Base-by-base conservation (phyloP, 2,797 vertebrate species). In the Zenarchopterus dispar region DNA sequence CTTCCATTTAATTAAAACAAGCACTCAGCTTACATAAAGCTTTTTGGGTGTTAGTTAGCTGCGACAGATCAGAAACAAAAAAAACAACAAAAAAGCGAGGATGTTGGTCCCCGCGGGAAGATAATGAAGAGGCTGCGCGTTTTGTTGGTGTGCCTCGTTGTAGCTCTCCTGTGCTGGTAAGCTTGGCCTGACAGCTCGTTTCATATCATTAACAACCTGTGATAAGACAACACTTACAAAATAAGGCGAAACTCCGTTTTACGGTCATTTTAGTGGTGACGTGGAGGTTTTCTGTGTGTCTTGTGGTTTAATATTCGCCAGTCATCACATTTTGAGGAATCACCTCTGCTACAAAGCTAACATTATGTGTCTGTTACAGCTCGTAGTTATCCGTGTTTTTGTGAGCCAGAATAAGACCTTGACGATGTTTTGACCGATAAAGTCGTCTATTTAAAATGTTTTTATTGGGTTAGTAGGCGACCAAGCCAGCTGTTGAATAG, bases 51-150 rank as follows among this genome's bases (percentile, higher is more conserved):
- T 64, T 59, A 68, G 77, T 51, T 52, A 68, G 70, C 41, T 56
- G 74, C 50, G 19, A 78, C 75, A 81, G 63, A 77, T 70, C 51
- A 85, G 79, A 78, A 72, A 43, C 41, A 66, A 66, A 76, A 52
- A 47, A 62, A 52, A 28, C 5, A 28, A 28, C 72, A 75, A 84
- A 85, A 89, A 85, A 91, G 94, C 92, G 94, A 95, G 93, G 93
- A 95, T 95, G 94, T 93, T 91, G 90, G 93, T 94, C 92, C 93
- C 94, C 89, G 94, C 91, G 87, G 93, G 93, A 93, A 95, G 94
- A 95, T 95, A 91, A 95, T 95, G 94, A 94, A 94, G 92, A 93
- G 92, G 91, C 91, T 92, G 93, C 90, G 92, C 79, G 92, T 91
- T 88, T 80, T 92, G 89, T 89, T 91, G 92, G 88, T 93, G 93